A percentile compares a stretch with the other conserved stretches of the same genome.
Conservation (phyloP, 2,113 vertebrate species). For the Perccottus glenii region DNA sequence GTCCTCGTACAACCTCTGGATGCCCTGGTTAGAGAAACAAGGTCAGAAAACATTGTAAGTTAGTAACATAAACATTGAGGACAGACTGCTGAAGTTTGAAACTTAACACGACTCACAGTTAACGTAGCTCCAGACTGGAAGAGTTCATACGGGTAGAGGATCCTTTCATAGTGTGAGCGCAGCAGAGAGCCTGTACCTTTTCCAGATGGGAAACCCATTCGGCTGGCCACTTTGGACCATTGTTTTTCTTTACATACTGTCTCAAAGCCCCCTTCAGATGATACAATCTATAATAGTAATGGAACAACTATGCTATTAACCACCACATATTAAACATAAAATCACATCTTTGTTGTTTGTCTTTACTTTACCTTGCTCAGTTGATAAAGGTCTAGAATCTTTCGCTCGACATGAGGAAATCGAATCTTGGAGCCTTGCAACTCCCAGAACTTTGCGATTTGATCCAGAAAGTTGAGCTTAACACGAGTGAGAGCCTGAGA, state of each 20-base stretch:
- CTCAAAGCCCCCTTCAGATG: conserved; percentile 95
- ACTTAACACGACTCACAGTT: conserved; percentile 81
- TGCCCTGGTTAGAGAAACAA: conserved; percentile 54
- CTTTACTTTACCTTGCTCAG: conserved; percentile 88
- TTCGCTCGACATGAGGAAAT: conserved; percentile 95
- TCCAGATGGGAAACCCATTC: conserved; percentile 92
- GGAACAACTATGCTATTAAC: not conserved
- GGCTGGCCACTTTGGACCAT: conserved; percentile 92
- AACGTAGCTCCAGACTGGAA: conserved; percentile 96
- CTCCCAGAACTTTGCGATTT: conserved; percentile 98
- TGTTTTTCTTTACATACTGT: conserved; percentile 93
- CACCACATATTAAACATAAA: not conserved
- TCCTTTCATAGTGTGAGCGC: conserved; percentile 93
- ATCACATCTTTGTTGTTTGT: not conserved
- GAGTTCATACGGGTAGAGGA: conserved; percentile 97
- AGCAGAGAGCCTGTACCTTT: conserved; percentile 90
- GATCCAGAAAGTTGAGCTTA: conserved; percentile 96
- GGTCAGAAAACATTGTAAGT: not conserved
- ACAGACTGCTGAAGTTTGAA: not conserved
- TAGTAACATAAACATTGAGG: not conserved
- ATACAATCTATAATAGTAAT: conserved; percentile 85
- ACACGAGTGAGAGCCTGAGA: conserved; percentile 94
- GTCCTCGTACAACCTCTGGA: conserved; percentile 76
- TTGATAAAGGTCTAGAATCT: conserved; percentile 92
- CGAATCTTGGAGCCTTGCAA: conserved; percentile 94